phyloP scores from a whole-genome alignment of 2,797 vertebrate genomes.

The Numenius phaeopus region DNA sequence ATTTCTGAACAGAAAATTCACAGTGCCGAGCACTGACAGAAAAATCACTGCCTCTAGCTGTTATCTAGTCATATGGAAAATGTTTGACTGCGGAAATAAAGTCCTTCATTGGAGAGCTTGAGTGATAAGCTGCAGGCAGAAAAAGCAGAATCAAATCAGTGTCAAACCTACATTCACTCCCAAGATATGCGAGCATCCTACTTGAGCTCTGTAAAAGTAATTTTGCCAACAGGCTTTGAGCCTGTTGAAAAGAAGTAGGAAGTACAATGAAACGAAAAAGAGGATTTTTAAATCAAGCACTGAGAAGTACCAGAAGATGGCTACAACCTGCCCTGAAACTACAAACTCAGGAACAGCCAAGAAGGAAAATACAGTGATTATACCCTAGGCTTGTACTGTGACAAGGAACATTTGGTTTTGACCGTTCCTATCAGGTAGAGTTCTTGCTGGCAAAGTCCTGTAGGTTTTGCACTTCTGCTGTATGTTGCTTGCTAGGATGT shows the following conservation, averaged over 20 bases:
- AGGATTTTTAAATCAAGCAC: background rate
- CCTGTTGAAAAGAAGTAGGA: background rate
- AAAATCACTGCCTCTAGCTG: slow-evolving; percentile 4
- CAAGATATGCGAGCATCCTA: background rate
- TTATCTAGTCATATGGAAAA: slow-evolving; percentile 39
- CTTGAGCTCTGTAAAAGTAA: background rate
- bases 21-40: background rate
- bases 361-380: background rate
- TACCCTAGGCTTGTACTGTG: background rate
- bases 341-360: background rate
- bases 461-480: background rate
- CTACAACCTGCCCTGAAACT: background rate
- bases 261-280: background rate
- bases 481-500: background rate
- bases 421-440: background rate
- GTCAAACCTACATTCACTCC: slow-evolving; percentile 11
- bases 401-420: background rate
- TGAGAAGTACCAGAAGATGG: background rate
- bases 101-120: slow-evolving; percentile 28
- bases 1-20: slow-evolving; percentile 7
- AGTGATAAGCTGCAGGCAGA: slow-evolving; percentile 49
- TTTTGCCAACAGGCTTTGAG: slow-evolving; percentile 30
- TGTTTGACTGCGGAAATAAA: slow-evolving; percentile 19
- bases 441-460: background rate
- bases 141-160: slow-evolving; percentile 35